Percentiles rank a stretch among this genome's conserved stretches.
Evolutionary conservation across 2,797 vertebrate genomes (phyloP).

Genomic region (Bucorvus abyssinicus): DNA sequence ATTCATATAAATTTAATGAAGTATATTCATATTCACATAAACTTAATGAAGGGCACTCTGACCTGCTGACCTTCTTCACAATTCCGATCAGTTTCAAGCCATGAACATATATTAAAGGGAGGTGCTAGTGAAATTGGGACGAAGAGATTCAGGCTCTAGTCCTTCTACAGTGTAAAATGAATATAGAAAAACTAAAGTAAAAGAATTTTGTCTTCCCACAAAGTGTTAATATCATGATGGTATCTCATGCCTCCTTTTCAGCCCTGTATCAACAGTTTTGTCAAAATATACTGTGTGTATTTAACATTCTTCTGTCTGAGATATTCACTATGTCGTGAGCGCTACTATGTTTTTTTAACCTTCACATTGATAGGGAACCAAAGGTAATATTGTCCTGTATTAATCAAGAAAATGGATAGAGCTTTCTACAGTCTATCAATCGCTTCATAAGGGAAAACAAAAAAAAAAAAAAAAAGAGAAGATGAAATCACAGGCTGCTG

Average conservation of each 20-base stretch:
- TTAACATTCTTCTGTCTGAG: not conserved
- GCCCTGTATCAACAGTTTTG: not conserved
- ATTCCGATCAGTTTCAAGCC: conserved; percentile 1
- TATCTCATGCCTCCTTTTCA: not conserved
- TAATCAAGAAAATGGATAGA: conserved; percentile 66
- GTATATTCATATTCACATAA: not conserved
- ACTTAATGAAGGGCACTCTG: not conserved
- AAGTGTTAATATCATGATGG: not conserved
- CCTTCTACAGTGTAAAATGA: not conserved
- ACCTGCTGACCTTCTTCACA: conserved; percentile 4
- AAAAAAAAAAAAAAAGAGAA: not conserved
- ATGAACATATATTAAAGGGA: not conserved
- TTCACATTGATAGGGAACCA: conserved; percentile 19
- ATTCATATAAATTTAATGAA: not conserved
- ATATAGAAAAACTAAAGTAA: not conserved
- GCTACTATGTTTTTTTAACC: not conserved
- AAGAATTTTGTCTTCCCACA: not conserved
- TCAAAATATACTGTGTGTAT: not conserved
- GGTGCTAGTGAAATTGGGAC: not conserved
- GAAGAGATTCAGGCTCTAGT: not conserved
- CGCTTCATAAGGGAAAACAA: conserved; percentile 49
- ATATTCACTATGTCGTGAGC: not conserved
- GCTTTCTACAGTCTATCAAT: conserved; percentile 35
- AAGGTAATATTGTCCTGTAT: conserved; percentile 36
- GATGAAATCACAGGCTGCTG: conserved; percentile 48